Evolutionary conservation across 2,113 vertebrate genomes (phyloP).

Genomic region (Eurystomus gularis): DNA sequence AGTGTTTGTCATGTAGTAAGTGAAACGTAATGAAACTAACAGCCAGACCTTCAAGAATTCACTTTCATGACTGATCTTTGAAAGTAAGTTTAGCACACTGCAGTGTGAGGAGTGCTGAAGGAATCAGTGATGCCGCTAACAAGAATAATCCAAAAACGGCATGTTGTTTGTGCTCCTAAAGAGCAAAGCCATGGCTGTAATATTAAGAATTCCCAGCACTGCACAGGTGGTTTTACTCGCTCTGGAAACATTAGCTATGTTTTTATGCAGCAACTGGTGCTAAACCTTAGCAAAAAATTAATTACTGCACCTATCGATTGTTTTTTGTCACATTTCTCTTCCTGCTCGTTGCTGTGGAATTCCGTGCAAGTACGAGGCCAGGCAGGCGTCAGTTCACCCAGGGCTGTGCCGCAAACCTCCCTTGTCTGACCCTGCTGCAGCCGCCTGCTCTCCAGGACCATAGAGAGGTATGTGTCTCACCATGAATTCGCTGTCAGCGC

Average conservation of each 20-base stretch:
- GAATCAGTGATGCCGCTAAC: not conserved
- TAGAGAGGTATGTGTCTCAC: not conserved
- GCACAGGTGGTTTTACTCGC: not conserved
- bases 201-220: not conserved
- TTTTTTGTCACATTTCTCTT: not conserved
- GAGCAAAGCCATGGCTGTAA: not conserved
- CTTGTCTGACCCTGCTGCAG: not conserved
- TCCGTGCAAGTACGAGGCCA: not conserved
- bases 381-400: not conserved
- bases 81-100: not conserved
- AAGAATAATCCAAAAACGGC: not conserved
- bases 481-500: not conserved
- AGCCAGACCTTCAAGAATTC: not conserved
- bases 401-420: not conserved
- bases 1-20: not conserved
- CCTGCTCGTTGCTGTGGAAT: not conserved
- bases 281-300: not conserved
- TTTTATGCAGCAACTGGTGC: not conserved
- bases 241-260: not conserved
- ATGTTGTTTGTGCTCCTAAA: not conserved
- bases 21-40: not conserved
- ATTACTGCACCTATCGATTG: not conserved
- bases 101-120: not conserved
- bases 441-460: not conserved
- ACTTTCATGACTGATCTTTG: not conserved